Evolutionary conservation across 2,888 invertebrate genomes (phyloP), one percentile per base, ranked within the genome.

Genomic region (Schrankia costaestrigalis): DNA sequence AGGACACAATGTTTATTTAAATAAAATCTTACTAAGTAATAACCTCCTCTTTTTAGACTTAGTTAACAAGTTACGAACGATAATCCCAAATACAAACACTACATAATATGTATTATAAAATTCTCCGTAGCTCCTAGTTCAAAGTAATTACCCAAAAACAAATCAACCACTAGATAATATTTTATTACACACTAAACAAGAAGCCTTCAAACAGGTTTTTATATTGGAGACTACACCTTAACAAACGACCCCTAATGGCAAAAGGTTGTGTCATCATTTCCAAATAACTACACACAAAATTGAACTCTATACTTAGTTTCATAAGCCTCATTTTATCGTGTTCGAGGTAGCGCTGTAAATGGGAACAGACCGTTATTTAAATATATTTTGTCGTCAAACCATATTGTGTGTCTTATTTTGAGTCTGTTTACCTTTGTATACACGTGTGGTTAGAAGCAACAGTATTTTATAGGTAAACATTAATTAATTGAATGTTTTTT

Each of bases 361-460:
- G 74, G 73, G 82, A 65, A 62, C 76, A 54, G 49, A 56, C 84
- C 84, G 85, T 85, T 85, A 80, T 26, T 56, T 52, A 38, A 38
- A 52, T 69, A 63, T 68, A 67, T 3, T 73, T 65, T 81, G 82
- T 83, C 81, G 71, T 78, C 72, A 70, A 67, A 68, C 62, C 63
- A 71, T 74, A 79, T 76, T 75, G 70, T 76, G 56, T 60, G 55
- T 32, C 11, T 51, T 56, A 51, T 55, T 59, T 67, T 71, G 61
- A 65, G 63, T 63, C 53, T 61, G 57, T 63, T 68, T 69, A 66
- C 64, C 61, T 71, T 63, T 70, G 65, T 66, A 64, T 64, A 55
- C 48, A 47, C 48, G 13, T 39, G 17, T 37, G 48, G 50, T 21
- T 52, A 35, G 3, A 12, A 36, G 31, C 37, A 56, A 24, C 53